A percentile compares a stretch with the other conserved stretches of the same genome.
phyloP scores from a whole-genome alignment of 2,888 invertebrate species.

The Agrilus mali region DNA sequence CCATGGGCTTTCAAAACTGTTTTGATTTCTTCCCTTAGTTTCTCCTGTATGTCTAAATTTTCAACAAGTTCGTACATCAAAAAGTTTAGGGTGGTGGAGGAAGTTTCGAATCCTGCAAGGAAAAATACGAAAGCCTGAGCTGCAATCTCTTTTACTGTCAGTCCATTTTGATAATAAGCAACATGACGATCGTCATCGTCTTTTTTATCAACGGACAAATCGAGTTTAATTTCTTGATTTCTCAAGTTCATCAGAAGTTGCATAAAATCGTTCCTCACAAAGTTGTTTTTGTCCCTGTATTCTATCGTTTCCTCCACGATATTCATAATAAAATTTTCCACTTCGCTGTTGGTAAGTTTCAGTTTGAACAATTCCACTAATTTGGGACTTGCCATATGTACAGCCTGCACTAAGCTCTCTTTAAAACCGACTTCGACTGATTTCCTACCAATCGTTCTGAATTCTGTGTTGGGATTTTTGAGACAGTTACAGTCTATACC shows the following conservation, averaged over 20 bases:
- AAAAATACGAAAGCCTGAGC: conserved; percentile 23
- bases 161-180: too few species aligned
- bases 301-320: conserved; percentile 33
- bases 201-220: too few species aligned
- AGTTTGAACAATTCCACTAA: conserved; percentile 15
- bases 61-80: conserved; percentile 38
- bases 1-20: conserved; percentile 27
- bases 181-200: too few species aligned
- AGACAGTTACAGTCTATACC: conserved; percentile 46
- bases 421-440: conserved; percentile 5
- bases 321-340: conserved; percentile 32
- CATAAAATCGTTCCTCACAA: conserved; percentile 40
- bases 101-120: conserved; percentile 29
- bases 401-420: conserved; percentile 6
- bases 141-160: conserved; percentile 10
- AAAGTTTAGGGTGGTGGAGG: conserved; percentile 32
- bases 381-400: conserved; percentile 11
- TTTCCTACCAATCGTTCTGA: conserved; percentile 21
- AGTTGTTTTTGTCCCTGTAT: conserved; percentile 33
- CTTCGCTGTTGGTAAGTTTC: conserved; percentile 13
- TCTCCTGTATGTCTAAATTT: conserved; percentile 34
- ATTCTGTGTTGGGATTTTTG: conserved; percentile 37
- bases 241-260: conserved; percentile 38
- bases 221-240: not conserved
- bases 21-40: conserved; percentile 31